Percentiles rank a stretch among this genome's conserved stretches.
These are phyloP conservation scores for Hucho hucho DNA, from an alignment of 2,113 vertebrate genomes.

Conservation along the genomic window DNA sequence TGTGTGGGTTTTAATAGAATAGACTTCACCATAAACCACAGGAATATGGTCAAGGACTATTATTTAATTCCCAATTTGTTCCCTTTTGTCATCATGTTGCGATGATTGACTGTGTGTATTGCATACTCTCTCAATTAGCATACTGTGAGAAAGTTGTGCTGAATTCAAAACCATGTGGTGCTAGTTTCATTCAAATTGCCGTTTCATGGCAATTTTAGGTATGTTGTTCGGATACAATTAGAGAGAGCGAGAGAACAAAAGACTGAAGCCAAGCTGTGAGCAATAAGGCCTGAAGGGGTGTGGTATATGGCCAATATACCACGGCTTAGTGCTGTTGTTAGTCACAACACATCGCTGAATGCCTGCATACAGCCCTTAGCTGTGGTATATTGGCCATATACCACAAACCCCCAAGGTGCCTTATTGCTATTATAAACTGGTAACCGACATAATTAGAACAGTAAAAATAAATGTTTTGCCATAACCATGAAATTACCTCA, in stretches of 20 bases:
- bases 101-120: constrained; percentile 26
- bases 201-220: constrained; percentile 6
- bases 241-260: neutral
- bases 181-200: no score
- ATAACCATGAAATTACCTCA: constrained; percentile 53
- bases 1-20: constrained; percentile 40
- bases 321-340: no score
- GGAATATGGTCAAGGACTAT: constrained; percentile 41
- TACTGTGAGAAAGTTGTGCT: neutral
- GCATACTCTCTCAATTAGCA: constrained; percentile 27
- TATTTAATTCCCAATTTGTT: constrained; percentile 52
- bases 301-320: no score
- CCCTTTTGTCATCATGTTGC: constrained; percentile 38
- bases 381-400: no score
- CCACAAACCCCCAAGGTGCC: no score
- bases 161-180: neutral
- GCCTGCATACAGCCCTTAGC: no score
- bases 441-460: no score
- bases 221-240: constrained; percentile 19
- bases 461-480: constrained; percentile 28
- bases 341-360: no score
- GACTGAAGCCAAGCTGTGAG: neutral
- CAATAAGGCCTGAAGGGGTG: no score
- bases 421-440: no score
- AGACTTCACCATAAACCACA: constrained; percentile 39